Percentiles rank a stretch among this genome's conserved stretches.
Evolutionary conservation across 1,140 invertebrate genomes (phyloP).

Genomic region (Heliconius eleuchia): DNA sequence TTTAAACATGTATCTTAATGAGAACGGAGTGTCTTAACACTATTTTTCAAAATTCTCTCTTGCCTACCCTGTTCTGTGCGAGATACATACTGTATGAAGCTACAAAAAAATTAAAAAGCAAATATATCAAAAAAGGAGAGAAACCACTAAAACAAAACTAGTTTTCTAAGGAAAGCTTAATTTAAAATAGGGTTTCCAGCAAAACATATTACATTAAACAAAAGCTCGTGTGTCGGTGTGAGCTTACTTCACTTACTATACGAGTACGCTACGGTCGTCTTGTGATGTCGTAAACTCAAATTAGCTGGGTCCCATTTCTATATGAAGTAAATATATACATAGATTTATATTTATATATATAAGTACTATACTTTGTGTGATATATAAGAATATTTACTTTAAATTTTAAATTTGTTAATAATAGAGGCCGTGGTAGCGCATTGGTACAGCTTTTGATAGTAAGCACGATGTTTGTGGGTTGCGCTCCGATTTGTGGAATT

Average conservation of each 20-base stretch:
- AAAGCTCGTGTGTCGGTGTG: slow-evolving; percentile 10
- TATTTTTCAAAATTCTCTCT: no score
- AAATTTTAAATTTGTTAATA: no score
- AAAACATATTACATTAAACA: slow-evolving; percentile 8
- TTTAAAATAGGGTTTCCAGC: slow-evolving; percentile 2
- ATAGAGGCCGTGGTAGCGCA: no score
- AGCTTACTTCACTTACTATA: slow-evolving; percentile 5
- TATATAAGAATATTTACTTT: neutral
- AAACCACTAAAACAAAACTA: neutral
- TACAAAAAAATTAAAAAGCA: no score
- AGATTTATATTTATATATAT: neutral
- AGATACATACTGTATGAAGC: no score
- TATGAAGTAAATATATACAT: neutral
- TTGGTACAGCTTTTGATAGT: no score
- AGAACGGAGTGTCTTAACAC: no score
- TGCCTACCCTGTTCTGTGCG: no score
- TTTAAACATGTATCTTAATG: no score
- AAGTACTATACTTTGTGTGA: neutral
- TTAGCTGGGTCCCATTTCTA: neutral
- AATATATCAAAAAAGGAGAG: no score
- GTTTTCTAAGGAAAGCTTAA: neutral
- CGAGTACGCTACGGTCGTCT: neutral
- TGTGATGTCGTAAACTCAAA: slow-evolving; percentile 10
- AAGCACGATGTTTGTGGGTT: no score
- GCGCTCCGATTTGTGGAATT: no score